Evolutionary conservation across 2,888 invertebrate species (phyloP).

Genomic region (Phalera bucephala): DNA sequence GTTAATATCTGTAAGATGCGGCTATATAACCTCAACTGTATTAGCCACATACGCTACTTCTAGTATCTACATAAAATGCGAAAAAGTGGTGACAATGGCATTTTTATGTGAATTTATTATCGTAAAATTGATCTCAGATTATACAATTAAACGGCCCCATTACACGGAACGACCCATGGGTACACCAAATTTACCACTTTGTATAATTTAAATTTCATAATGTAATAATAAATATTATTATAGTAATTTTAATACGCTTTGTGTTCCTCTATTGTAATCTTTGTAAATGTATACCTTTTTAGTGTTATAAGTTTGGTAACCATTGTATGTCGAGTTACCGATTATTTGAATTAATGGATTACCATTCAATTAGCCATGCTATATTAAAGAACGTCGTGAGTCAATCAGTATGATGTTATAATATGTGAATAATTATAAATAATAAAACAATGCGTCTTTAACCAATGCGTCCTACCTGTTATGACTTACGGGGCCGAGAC

Average conservation of each 20-base stretch:
- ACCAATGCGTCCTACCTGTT: too few relatives aligned
- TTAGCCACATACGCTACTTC: too few relatives aligned
- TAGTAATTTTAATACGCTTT: conserved; percentile 58
- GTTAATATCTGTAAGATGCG: too few relatives aligned
- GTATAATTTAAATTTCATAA: conserved; percentile 43
- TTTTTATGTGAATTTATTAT: conserved; percentile 54
- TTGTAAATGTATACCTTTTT: conserved; percentile 52
- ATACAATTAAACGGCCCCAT: conserved; percentile 40
- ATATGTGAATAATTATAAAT: too few relatives aligned
- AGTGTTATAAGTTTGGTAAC: not conserved
- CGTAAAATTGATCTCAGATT: conserved; percentile 70
- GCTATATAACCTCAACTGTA: too few relatives aligned
- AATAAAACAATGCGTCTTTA: too few relatives aligned
- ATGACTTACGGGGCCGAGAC: too few relatives aligned
- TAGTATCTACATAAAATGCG: too few relatives aligned
- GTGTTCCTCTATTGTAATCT: conserved; percentile 70
- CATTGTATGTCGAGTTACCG: too few relatives aligned
- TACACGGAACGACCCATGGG: conserved; percentile 54
- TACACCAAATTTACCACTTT: conserved; percentile 76
- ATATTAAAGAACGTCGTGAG: too few relatives aligned
- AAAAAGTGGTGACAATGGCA: conserved; percentile 24
- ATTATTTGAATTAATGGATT: too few relatives aligned
- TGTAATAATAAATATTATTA: conserved; percentile 11
- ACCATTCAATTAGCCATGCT: conserved; percentile 9
- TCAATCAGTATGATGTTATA: too few relatives aligned